Evolutionary conservation across 2,797 vertebrate genomes (phyloP), one percentile per base, ranked within the genome.

Genomic region (Parotocinclus haroldoi): DNA sequence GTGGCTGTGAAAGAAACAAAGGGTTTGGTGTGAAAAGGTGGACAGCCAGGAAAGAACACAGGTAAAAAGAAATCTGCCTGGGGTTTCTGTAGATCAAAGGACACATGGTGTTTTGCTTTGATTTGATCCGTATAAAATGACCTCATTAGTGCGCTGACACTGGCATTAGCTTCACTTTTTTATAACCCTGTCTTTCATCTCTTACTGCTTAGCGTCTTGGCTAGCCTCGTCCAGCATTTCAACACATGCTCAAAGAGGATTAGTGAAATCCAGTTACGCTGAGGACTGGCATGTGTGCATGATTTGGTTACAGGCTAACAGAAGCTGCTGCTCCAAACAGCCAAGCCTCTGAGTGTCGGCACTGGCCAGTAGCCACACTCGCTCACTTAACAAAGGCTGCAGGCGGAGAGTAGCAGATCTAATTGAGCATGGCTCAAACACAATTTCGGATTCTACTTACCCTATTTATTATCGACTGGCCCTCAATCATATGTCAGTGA

Each of bases 1-100:
- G 27, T 5, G 27, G 27, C 27, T 27, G 27, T 27, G 27, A 77
- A 83, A 82, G 78, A 85, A 81, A 83, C 27, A 27, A 27, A 76
- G 66, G 8, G 6, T 5, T 9, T 50, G 48, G 7, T 50, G 13
- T 3, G 14, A 16, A 16, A 12, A 50, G 14, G 14, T 50, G 48
- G 48, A 50, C 16, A 50, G 7, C 13, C 48, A 14, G 13, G 14
- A 7, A 16, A 16, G 14, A 50, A 50, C 14, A 50, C 7, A 6
- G 48, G 14, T 50, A 14, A 4, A 50, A 50, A 50, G 14, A n/a
- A 16, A 16, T 14, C 13, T 50, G 16, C 45, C 10, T 50, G 14
- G 7, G 14, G 8, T n/a, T 52, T 44, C n/a, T 19, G 13, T 37
- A 19, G 18, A 38, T 51, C 27, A 49, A 66, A 45, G 38, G 4